Conservation (phyloP, 2,113 vertebrate species). For the Hypocryptadius cinnamomeus region DNA sequence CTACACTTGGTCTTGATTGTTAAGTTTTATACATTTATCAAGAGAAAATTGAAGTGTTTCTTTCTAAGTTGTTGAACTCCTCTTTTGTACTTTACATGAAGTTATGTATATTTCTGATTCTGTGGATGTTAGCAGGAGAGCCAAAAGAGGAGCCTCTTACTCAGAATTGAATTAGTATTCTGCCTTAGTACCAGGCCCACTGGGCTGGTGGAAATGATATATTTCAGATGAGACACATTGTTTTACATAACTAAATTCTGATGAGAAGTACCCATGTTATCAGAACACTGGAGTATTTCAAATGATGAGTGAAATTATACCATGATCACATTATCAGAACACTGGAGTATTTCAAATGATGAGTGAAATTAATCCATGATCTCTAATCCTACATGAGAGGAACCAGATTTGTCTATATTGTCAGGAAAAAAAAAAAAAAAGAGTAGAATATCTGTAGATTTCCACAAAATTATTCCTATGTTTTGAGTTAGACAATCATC, state of each 20-base stretch:
- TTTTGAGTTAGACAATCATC: background rate
- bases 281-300: conserved; percentile 21
- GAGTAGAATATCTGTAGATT: background rate
- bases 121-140: background rate
- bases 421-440: background rate
- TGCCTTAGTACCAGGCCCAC: background rate
- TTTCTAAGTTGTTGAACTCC: background rate
- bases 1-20: background rate
- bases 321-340: background rate
- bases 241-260: background rate
- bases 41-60: background rate
- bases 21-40: background rate
- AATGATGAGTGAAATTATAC: conserved; percentile 10
- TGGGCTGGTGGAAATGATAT: background rate
- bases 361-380: background rate
- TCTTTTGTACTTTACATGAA: background rate
- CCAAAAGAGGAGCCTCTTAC: background rate
- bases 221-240: background rate
- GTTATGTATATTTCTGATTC: background rate
- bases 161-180: background rate
- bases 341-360: background rate
- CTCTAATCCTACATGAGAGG: background rate
- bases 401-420: background rate
- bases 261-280: background rate
- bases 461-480: background rate